Conservation (phyloP, 2,888 invertebrate genomes). For the Clusia tigrina region DNA sequence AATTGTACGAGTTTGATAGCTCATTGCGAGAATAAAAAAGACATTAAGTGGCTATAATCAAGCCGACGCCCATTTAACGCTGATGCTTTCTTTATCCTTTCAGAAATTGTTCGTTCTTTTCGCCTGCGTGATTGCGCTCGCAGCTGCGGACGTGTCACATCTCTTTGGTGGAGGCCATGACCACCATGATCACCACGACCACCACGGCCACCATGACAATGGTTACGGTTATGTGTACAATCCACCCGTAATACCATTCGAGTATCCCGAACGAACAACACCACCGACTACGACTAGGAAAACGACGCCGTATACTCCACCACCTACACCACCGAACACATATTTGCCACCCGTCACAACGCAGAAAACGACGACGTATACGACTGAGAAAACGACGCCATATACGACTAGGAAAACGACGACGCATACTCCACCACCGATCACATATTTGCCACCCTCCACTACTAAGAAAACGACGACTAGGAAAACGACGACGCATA, state of each 20-base stretch:
- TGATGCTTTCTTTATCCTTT: too few relatives aligned
- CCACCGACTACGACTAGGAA: neutral
- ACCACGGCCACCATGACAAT: too few relatives aligned
- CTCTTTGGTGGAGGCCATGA: too few relatives aligned
- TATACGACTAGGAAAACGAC: neutral
- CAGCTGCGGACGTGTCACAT: neutral
- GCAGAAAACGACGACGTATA: neutral
- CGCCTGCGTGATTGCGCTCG: neutral
- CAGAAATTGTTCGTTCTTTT: neutral
- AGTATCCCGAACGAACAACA: neutral
- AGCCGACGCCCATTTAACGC: too few relatives aligned
- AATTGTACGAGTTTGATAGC: too few relatives aligned
- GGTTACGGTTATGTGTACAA: neutral
- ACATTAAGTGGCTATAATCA: too few relatives aligned
- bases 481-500: neutral
- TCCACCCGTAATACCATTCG: slow-evolving; percentile 4
- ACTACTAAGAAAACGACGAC: slow-evolving; percentile 9
- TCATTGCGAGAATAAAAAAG: too few relatives aligned
- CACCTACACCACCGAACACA: slow-evolving; percentile 22
- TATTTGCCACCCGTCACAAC: neutral
- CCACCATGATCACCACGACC: too few relatives aligned
- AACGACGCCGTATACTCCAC: slow-evolving; percentile 6
- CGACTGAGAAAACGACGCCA: neutral
- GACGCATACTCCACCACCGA: slow-evolving; percentile 8
- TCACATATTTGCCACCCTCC: slow-evolving; percentile 20